These are phyloP conservation scores for Pyrrhura leucotis DNA, from an alignment of 2,797 vertebrate species.

Conservation along the genomic window DNA sequence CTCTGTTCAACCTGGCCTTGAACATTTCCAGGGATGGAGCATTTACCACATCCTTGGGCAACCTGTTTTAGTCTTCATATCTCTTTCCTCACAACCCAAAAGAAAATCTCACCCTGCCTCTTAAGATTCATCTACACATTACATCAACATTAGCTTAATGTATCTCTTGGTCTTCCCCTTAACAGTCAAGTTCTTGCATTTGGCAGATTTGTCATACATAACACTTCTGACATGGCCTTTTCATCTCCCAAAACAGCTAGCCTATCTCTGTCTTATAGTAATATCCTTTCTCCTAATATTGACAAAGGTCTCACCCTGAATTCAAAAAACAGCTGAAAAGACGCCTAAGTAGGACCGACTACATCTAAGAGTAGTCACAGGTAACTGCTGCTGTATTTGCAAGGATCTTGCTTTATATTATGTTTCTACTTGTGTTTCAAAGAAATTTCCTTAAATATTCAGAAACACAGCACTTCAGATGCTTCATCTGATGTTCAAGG, in stretches of 20 bases:
- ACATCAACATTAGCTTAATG: not conserved
- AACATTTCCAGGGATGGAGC: not conserved
- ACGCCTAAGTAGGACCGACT: not conserved
- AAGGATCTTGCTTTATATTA: not conserved
- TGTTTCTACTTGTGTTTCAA: not conserved
- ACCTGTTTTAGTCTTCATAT: not conserved
- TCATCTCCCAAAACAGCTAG: not conserved
- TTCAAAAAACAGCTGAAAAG: not conserved
- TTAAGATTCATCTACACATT: not conserved
- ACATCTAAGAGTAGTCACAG: not conserved
- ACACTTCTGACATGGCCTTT: not conserved
- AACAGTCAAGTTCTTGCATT: not conserved
- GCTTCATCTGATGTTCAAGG: not conserved
- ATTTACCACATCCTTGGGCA: not conserved
- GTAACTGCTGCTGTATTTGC: not conserved
- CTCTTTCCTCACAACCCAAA: not conserved
- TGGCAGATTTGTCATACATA: not conserved
- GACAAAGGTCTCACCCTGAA: not conserved
- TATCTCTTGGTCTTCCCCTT: not conserved
- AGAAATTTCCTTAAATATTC: not conserved
- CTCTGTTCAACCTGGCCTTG: not conserved
- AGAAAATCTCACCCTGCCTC: not conserved
- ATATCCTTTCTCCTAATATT: not conserved
- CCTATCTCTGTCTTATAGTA: not conserved
- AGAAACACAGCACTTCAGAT: not conserved